Base-by-base conservation (phyloP, 2,113 vertebrate species). In the Coryphaenoides rupestris region DNA sequence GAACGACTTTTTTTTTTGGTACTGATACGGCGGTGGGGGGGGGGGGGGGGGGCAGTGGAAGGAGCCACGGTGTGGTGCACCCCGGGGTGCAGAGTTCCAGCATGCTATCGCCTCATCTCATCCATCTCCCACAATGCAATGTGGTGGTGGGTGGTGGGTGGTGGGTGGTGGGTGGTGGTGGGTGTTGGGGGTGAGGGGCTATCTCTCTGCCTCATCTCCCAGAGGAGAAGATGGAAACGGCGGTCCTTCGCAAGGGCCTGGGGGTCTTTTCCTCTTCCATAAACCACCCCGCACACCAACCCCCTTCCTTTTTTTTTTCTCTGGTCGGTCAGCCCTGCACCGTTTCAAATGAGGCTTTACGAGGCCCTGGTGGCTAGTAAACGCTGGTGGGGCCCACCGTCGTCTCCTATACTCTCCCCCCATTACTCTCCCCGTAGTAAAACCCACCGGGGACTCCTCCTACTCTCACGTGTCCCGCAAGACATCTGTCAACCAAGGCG, bases 251-350 rank as follows among this genome's bases (percentile, higher is more conserved):
- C 14, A 92, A 93, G 92, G 86, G 85, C 75, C 28, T 66, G 53
- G 88, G 94, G 3, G 91, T 94, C 90, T 94, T 93, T 96, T 95
- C 93, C 93, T 92, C 84, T 91, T 10, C 33, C 9, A 12, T 40
- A 40, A 12, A 40, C 9, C 80, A 86, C 91, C 92, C 83, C 71
- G n/a, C n/a, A n/a, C n/a, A n/a, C n/a, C n/a, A n/a, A n/a, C n/a
- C n/a, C n/a, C n/a, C n/a, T n/a, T n/a, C n/a, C n/a, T n/a, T n/a
- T n/a, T n/a, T n/a, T n/a, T n/a, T n/a, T n/a, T 88, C 76, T 91
- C 86, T 86, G 88, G 90, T 90, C 21, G 83, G 90, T 92, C 88
- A 89, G 84, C 78, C 87, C 88, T 90, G 91, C 86, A 87, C 90
- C 83, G 82, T 86, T 87, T 86, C 90, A 90, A 89, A 92, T 86